Conservation (phyloP, 2,113 vertebrate genomes). For the Ophiodon elongatus region DNA sequence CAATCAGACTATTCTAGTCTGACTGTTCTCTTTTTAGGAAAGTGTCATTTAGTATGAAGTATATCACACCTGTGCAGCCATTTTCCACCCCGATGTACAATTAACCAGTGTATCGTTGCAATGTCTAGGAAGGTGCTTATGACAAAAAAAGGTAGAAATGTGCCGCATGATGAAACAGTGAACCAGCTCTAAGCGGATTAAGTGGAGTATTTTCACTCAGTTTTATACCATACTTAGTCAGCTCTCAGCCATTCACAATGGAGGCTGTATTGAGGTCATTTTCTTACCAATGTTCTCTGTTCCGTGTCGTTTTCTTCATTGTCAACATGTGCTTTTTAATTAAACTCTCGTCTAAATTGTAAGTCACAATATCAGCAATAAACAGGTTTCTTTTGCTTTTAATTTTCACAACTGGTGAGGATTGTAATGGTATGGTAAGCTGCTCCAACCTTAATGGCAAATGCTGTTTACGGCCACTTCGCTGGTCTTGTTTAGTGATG, state of each 20-base stretch:
- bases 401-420: conserved; percentile 10
- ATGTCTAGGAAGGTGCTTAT: neutral
- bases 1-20: conserved; percentile 22
- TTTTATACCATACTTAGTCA: conserved; percentile 19
- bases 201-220: conserved; percentile 16
- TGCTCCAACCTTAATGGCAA: conserved; percentile 63
- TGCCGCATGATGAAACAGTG: neutral
- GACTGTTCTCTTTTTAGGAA: neutral
- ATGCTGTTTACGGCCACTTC: conserved; percentile 76
- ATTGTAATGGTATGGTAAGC: conserved; percentile 45
- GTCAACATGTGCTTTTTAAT: conserved; percentile 43
- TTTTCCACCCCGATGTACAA: neutral
- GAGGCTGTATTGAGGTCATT: neutral
- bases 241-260: neutral
- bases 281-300: conserved; percentile 5
- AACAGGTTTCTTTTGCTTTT: neutral
- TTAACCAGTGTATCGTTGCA: neutral
- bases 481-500: conserved; percentile 77
- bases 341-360: conserved; percentile 39
- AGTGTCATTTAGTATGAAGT: conserved; percentile 5
- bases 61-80: neutral
- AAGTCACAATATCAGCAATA: conserved; percentile 2
- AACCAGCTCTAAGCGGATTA: conserved; percentile 14
- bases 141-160: neutral
- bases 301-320: conserved; percentile 26